Base-by-base conservation (phyloP, 2,113 vertebrate genomes). In the Halcyon malimbica region DNA sequence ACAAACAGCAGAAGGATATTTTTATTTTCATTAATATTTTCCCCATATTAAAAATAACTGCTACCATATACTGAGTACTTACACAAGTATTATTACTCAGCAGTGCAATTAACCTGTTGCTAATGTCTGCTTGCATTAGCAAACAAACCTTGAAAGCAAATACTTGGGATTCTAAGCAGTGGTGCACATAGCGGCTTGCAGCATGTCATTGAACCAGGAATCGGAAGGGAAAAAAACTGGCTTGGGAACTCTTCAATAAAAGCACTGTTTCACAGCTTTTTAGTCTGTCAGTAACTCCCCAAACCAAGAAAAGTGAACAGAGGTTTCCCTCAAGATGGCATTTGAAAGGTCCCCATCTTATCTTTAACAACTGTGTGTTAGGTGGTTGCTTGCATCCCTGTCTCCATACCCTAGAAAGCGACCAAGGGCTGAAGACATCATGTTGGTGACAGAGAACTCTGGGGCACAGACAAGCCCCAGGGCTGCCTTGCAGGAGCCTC, bases 201-300 rank as follows among this genome's bases (percentile, higher is more conserved):
- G 35, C 41, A 46, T 8, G 4, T 23, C 57, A 23, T 24, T 2
- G 4, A 63, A 63, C 23, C 18, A 62, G n/a, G 13, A 84, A 87
- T 2, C 3, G 3, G 18, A 59, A 0, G 1, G 18, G 8, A 2
- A 2, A 44, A 26, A 5, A 12, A 41, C 44, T 53, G 33, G 4
- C 16, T 35, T 19, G 25, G 53, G 11, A 82, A 35, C 21, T 82
- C 70, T 2, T 29, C 39, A 51, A 53, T 53, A 31, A 31, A 93
- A 71, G 19, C 18, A n/a, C 24, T 71, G 18, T 51, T 89, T 87
- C 17, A 33, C 28, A 63, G 42, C 16, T 42, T 69, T 51, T 46
- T 33, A 60, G 42, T 41, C n/a, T 10, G 41, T 15, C 20, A 29
- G 20, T 35, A 53, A 51, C 41, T 50, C 23, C 2, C 13, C 44